Conservation (phyloP, 2,797 vertebrate genomes). For the Vultur gryphus region DNA sequence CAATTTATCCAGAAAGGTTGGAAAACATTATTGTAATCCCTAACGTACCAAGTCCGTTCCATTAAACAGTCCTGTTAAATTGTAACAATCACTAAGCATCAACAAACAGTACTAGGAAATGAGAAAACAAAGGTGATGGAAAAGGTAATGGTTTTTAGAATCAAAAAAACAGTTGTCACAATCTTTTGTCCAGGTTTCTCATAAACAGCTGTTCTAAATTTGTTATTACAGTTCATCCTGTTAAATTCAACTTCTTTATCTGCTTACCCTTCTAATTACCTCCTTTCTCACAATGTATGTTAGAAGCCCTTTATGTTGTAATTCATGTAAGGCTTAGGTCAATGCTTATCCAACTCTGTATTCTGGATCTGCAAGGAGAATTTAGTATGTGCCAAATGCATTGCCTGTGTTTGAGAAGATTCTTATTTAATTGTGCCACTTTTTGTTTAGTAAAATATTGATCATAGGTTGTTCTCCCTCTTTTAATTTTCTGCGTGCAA, state of each 20-base stretch:
- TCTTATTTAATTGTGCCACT: neutral
- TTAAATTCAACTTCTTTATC: neutral
- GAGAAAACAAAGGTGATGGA: neutral
- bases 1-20: neutral
- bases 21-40: neutral
- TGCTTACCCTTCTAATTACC: neutral
- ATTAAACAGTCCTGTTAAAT: neutral
- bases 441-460: conserved; percentile 20
- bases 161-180: neutral
- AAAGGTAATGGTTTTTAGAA: neutral
- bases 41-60: neutral
- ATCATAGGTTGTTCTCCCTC: neutral
- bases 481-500: neutral
- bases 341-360: neutral
- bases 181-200: neutral
- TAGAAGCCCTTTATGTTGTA: neutral
- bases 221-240: neutral
- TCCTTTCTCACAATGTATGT: neutral
- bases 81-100: neutral
- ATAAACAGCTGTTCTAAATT: neutral
- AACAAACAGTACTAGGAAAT: neutral
- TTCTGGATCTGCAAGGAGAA: neutral
- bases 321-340: neutral
- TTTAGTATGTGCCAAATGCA: neutral
- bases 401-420: neutral